Conservation (phyloP, 1,140 invertebrate genomes). For the Aplysia californica region DNA sequence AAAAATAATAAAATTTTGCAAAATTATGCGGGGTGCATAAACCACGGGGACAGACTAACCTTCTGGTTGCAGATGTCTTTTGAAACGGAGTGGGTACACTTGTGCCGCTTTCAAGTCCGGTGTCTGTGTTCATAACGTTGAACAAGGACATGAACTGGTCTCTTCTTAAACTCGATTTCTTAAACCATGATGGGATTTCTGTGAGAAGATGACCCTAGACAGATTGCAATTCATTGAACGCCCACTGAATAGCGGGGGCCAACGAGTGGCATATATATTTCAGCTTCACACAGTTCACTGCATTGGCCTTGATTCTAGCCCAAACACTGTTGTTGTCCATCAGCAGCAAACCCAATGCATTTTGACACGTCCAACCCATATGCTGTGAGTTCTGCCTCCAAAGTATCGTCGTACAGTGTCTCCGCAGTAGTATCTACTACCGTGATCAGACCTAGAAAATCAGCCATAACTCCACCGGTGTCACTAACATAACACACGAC, state of each 20-base stretch:
- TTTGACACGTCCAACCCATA: neutral
- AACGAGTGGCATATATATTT: neutral
- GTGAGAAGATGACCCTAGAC: neutral
- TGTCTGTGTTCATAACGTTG: too few relatives aligned
- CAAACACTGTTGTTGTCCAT: conserved; percentile 7
- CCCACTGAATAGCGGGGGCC: neutral
- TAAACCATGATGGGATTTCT: neutral
- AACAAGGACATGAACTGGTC: too few relatives aligned
- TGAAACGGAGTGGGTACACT: too few relatives aligned
- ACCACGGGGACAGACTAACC: too few relatives aligned
- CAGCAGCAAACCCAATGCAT: neutral
- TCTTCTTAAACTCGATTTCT: too few relatives aligned
- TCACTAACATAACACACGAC: neutral
- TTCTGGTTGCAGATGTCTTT: too few relatives aligned
- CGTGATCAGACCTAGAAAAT: neutral
- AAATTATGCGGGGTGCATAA: too few relatives aligned
- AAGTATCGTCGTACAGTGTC: neutral
- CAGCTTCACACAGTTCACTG: neutral
- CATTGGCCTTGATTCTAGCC: neutral
- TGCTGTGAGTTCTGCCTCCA: neutral
- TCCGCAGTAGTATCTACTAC: neutral
- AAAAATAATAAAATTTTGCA: too few relatives aligned
- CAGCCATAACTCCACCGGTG: neutral
- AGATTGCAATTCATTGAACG: neutral
- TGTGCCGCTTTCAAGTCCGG: too few relatives aligned